Base-by-base conservation (phyloP, 2,888 invertebrate genomes). In the Lymantria dispar region DNA sequence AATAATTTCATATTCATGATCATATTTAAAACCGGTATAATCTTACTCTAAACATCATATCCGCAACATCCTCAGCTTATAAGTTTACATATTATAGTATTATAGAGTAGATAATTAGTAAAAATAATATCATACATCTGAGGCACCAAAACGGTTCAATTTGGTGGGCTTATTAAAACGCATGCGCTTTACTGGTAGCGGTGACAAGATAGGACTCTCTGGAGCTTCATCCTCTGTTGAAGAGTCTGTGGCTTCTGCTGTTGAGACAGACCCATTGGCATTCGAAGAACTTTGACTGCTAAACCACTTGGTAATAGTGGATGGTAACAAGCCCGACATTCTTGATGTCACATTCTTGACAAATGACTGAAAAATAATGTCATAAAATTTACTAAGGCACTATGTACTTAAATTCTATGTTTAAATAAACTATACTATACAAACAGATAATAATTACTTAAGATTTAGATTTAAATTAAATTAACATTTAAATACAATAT, bases 291-390 rank as follows among this genome's bases (percentile, higher is more conserved):
- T 79, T 1, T 80, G 74, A 44, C 73, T 77, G 47, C 80, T 79
- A 52, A 93, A 93, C 93, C 93, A 93, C 65, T 91, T 93, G 7
- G 89, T 89, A 51, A 93, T 78, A 31, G 93, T 91, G 48, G 93
- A 91, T 14, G 94, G 94, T 66, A 95, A 87, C 33, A 95, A 82
- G 50, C 93, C 93, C 3, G 94, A 92, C 48, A 95, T 92, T 66
- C 92, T 92, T 51, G 93, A 93, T 60, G 93, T 93, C 48, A 95
- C 92, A 89, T 94, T 94, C 73, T 92, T 93, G 54, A 95, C 94
- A 77, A 95, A 94, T 15, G 95, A 95, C 95, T 95, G 89, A 43
- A 92, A 92, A 50, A 33, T 33, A 33, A 33, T 10, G 10, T 33
- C 8, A 10, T 33, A 33, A 22, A 22, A 3, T 3, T 22, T 22